Conservation (phyloP, 2,888 invertebrate species). For the Spialia ferax region DNA sequence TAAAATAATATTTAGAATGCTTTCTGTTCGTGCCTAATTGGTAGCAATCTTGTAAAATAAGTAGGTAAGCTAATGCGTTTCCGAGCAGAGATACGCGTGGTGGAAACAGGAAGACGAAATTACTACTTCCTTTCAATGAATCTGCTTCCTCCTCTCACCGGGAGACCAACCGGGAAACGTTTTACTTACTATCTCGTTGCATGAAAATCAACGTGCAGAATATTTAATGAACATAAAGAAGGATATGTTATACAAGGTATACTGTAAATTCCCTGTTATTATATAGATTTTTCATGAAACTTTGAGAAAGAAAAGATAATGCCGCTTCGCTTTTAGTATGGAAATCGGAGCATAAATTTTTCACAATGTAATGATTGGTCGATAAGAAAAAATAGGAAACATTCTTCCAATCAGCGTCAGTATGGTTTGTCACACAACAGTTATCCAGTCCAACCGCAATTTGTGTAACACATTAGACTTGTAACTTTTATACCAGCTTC, state of each 20-base stretch:
- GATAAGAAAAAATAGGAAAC: too few relatives aligned
- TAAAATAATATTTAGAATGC: not conserved
- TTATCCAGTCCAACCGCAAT: too few relatives aligned
- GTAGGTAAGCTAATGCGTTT: constrained; percentile 37
- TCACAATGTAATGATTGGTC: too few relatives aligned
- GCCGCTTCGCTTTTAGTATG: too few relatives aligned
- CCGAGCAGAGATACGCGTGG: constrained; percentile 33
- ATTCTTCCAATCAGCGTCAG: too few relatives aligned
- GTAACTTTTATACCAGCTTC: too few relatives aligned
- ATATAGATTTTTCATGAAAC: too few relatives aligned
- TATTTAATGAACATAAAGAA: not conserved
- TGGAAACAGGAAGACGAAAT: constrained; percentile 38
- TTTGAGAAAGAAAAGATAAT: too few relatives aligned
- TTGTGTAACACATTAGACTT: too few relatives aligned
- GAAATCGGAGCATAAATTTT: too few relatives aligned
- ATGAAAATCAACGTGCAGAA: constrained; percentile 24
- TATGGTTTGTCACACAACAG: too few relatives aligned
- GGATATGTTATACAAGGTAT: not conserved
- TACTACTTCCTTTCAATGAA: constrained; percentile 39
- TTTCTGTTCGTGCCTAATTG: not conserved
- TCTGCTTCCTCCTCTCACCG: constrained; percentile 36
- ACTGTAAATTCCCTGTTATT: too few relatives aligned
- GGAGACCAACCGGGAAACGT: constrained; percentile 33
- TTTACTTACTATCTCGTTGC: constrained; percentile 17
- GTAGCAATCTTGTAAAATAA: constrained; percentile 23